Conservation (phyloP, 1,140 invertebrate genomes). For the Pseudachorutes palmiensis region DNA sequence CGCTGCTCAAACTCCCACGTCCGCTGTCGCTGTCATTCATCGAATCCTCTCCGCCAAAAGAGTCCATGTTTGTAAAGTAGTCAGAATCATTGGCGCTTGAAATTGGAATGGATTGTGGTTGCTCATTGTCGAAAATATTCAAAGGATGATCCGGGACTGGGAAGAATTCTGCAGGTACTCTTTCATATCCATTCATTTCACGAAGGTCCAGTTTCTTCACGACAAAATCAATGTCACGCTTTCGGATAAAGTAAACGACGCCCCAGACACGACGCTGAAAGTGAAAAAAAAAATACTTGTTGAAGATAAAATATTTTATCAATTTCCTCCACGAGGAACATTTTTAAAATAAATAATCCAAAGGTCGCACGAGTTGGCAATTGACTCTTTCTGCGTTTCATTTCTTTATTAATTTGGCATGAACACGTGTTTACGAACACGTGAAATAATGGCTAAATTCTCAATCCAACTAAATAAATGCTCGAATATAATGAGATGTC, state of each 20-base stretch:
- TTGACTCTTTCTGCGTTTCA: too few species aligned
- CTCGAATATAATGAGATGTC: too few species aligned
- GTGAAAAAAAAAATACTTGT: conserved; percentile 13
- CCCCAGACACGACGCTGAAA: conserved; percentile 70
- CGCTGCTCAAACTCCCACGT: neutral
- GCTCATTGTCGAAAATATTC: conserved; percentile 20
- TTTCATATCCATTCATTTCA: conserved; percentile 81
- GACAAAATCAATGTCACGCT: conserved; percentile 59
- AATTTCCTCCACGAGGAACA: too few species aligned
- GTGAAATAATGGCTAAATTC: too few species aligned
- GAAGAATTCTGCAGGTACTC: conserved; percentile 59
- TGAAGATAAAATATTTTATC: too few species aligned
- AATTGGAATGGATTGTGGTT: neutral
- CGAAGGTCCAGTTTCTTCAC: conserved; percentile 73
- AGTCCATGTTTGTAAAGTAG: neutral
- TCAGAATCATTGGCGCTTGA: neutral
- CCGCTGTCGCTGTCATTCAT: neutral
- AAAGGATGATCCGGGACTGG: conserved; percentile 45
- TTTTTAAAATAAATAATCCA: too few species aligned
- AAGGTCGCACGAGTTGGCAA: too few species aligned
- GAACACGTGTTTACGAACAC: too few species aligned
- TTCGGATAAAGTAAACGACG: conserved; percentile 75
- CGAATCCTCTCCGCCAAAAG: neutral
- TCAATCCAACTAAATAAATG: too few species aligned
- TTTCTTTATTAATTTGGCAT: too few species aligned